Conservation (phyloP, 2,888 invertebrate genomes). For the Tipula vernalis region DNA sequence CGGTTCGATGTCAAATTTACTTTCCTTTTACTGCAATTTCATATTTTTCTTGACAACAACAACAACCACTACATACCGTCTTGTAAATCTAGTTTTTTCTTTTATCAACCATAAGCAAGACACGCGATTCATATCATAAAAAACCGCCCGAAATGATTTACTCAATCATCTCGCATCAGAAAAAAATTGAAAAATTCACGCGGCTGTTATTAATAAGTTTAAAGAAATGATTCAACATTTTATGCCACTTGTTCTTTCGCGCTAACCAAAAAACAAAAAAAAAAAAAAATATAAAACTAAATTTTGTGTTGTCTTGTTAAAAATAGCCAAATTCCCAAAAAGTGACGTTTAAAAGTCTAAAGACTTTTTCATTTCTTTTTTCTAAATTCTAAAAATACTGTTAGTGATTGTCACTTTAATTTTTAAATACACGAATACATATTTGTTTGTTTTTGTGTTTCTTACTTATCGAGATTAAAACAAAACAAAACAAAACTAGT, state of each 20-base stretch:
- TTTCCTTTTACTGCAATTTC: not conserved
- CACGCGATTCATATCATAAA: not conserved
- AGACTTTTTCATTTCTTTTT: not conserved
- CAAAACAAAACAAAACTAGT: not conserved
- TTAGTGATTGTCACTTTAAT: not conserved
- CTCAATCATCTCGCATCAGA: not conserved
- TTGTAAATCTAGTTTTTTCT: not conserved
- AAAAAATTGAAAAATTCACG: not conserved
- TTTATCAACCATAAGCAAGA: not conserved
- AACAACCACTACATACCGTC: not conserved
- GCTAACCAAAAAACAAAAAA: not conserved
- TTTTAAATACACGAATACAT: not conserved
- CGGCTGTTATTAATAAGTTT: not conserved
- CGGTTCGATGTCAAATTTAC: not conserved
- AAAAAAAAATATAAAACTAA: not conserved
- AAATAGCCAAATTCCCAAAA: not conserved
- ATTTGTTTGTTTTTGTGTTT: not conserved
- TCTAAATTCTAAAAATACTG: not conserved
- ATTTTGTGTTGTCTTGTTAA: not conserved
- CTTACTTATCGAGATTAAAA: not conserved
- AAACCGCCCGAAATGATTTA: not conserved
- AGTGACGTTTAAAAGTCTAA: not conserved
- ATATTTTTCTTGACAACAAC: not conserved
- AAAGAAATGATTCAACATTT: not conserved
- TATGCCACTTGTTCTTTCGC: not conserved